Evolutionary conservation across 2,888 invertebrate genomes (phyloP), one percentile per base, ranked within the genome.

Genomic region (Leptopilina drosophilae): DNA sequence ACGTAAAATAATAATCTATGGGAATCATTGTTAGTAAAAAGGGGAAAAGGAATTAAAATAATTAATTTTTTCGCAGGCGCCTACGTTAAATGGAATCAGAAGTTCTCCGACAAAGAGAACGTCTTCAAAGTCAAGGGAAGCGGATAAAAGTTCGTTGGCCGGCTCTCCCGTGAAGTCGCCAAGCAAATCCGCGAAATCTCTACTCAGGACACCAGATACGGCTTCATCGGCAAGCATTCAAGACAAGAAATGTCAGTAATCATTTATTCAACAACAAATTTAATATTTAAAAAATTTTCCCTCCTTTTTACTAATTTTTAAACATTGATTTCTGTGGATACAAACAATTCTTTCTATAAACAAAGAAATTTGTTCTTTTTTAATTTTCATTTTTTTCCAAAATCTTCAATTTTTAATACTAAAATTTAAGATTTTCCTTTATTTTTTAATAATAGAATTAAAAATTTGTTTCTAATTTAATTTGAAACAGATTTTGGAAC

Each of bases 121-220:
- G 69, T 93, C 95, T 77, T 93, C 93, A 87, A 94, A 94, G 89
- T 85, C 93, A 92, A 59, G 87, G 80, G 89, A 90, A 8, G 82
- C 80, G n/a, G 93, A 93, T 77, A 93, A 93, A 85, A 87, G 86
- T 82, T 92, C 91, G 87, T 88, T 91, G 81, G 93, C 93, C 49
- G 87, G 87, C 6, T 91, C 91, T 9, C 91, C 91, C 2, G 83
- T 93, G 6, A 93, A 94, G 84, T 94, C 94, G 64, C 94, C 94
- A 7, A 94, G 93, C 91, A 94, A 94, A 91, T 94, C 93, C 84
- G 93, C 93, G 75, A 93, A 91, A 84, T 90, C 90, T 20, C 92
- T 85, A 92, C 93, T 94, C 76, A 96, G 95, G 92, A 96, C 96
- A 80, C 96, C 96, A 11, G 96, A 96, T 88, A 94, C 93, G 26